phyloP scores from a whole-genome alignment of 2,888 invertebrate genomes.

The Lasiommata megera region DNA sequence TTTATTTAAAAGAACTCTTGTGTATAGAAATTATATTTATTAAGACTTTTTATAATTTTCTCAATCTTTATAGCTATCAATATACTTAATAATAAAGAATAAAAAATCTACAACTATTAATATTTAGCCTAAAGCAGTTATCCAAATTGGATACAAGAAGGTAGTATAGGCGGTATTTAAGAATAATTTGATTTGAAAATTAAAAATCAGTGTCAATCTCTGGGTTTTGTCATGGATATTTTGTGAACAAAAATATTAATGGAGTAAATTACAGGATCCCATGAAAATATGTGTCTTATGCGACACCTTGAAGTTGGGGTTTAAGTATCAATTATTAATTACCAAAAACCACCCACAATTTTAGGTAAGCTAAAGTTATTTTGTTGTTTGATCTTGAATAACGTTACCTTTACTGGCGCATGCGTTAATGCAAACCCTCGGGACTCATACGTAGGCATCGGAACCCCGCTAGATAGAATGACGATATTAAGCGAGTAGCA shows the following conservation, averaged over 20 bases:
- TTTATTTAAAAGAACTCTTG: background rate
- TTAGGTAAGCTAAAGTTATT: background rate
- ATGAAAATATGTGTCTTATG: constrained; percentile 19
- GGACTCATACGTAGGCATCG: too few relatives aligned
- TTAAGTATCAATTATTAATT: background rate
- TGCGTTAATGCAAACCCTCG: too few relatives aligned
- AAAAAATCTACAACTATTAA: too few relatives aligned
- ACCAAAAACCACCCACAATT: background rate
- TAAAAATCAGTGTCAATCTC: constrained; percentile 18
- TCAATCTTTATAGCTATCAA: too few relatives aligned
- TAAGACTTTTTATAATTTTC: too few relatives aligned
- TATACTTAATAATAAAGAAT: too few relatives aligned
- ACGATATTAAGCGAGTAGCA: too few relatives aligned
- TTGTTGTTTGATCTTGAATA: background rate
- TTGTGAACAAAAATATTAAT: constrained; percentile 23
- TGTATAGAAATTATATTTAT: too few relatives aligned
- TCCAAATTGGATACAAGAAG: background rate
- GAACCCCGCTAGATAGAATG: too few relatives aligned
- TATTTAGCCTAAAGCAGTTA: background rate
- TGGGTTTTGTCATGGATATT: constrained; percentile 15
- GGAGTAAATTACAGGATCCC: constrained; percentile 11
- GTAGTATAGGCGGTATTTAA: background rate
- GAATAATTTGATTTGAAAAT: constrained; percentile 20
- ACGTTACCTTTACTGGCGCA: too few relatives aligned
- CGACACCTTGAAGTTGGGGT: background rate